A percentile compares a stretch with the other conserved stretches of the same genome.
phyloP scores from a whole-genome alignment of 1,140 invertebrate species.

The Pseudomyrmex concolor region DNA sequence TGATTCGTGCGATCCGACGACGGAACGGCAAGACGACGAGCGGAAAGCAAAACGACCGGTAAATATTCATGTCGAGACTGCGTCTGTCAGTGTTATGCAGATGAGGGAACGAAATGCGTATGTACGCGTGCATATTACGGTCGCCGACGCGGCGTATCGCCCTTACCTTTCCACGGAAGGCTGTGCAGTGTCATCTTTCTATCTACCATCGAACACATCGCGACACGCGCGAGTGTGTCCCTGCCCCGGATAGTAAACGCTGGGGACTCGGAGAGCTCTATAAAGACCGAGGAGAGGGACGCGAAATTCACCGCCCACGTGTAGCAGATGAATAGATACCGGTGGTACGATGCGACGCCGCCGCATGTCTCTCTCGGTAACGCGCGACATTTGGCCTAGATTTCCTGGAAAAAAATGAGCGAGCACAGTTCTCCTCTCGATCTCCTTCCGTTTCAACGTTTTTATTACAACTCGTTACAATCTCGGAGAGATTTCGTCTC shows the following conservation, averaged over 20 bases:
- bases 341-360: background rate
- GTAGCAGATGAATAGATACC: conserved; percentile 44
- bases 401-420: conserved; percentile 39
- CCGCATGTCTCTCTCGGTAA: background rate
- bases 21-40: conserved; percentile 5
- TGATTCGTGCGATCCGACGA: conserved; percentile 55
- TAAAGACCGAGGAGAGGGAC: background rate
- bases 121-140: conserved; percentile 61
- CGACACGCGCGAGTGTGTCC: conserved; percentile 66
- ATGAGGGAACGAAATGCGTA: conserved; percentile 59
- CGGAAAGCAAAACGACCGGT: conserved; percentile 72
- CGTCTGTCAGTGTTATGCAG: conserved; percentile 75
- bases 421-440: background rate
- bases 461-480: background rate
- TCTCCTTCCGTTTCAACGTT: background rate
- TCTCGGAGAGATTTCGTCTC: conserved; percentile 23
- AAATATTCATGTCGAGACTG: conserved; percentile 77
- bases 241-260: conserved; percentile 62
- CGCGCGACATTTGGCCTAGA: conserved; percentile 37
- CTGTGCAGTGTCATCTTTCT: conserved; percentile 67
- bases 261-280: background rate
- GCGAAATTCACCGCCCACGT: conserved; percentile 41
- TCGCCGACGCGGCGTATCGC: conserved; percentile 50
- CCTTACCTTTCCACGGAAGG: conserved; percentile 69
- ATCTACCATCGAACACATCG: conserved; percentile 72